Conservation (phyloP, 35 echinoderm and acorn worm genomes). For the Apostichopus californicus region DNA sequence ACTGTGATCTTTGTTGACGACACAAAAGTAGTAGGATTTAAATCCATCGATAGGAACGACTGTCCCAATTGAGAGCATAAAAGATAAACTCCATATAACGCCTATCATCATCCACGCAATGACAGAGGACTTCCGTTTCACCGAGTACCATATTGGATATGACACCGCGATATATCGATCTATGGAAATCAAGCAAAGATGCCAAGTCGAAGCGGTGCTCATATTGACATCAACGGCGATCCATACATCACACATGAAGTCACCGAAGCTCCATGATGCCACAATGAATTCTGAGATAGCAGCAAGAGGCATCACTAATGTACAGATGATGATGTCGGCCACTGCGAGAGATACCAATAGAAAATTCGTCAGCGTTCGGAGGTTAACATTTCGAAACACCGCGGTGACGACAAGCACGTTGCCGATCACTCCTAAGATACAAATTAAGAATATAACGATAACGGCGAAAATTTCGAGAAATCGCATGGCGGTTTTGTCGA, state of each 20-base stretch:
- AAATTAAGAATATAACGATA: constrained; percentile 52
- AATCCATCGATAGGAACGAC: constrained; percentile 56
- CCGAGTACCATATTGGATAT: constrained; percentile 70
- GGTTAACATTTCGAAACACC: constrained; percentile 58
- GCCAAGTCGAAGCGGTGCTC: constrained; percentile 74
- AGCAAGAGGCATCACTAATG: constrained; percentile 69
- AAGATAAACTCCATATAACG: constrained; percentile 61
- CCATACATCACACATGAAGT: constrained; percentile 69
- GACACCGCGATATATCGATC: constrained; percentile 83
- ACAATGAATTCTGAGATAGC: constrained; percentile 46
- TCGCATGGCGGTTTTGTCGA: neutral
- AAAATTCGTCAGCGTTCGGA: constrained; percentile 77
- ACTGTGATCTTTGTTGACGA: constrained; percentile 27
- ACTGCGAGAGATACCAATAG: constrained; percentile 83
- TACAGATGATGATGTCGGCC: constrained; percentile 64
- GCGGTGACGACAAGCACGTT: constrained; percentile 76
- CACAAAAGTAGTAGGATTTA: constrained; percentile 35
- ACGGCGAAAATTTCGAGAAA: neutral
- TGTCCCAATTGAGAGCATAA: constrained; percentile 56
- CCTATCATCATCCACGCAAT: constrained; percentile 50
- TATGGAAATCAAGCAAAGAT: constrained; percentile 77
- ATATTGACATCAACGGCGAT: constrained; percentile 65
- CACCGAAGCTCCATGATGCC: constrained; percentile 61
- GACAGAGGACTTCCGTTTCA: constrained; percentile 62
- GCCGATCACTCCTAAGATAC: constrained; percentile 63